These are phyloP conservation scores for Keiferia lycopersicella DNA, from an alignment of 2,888 invertebrate species.

Conservation along the genomic window DNA sequence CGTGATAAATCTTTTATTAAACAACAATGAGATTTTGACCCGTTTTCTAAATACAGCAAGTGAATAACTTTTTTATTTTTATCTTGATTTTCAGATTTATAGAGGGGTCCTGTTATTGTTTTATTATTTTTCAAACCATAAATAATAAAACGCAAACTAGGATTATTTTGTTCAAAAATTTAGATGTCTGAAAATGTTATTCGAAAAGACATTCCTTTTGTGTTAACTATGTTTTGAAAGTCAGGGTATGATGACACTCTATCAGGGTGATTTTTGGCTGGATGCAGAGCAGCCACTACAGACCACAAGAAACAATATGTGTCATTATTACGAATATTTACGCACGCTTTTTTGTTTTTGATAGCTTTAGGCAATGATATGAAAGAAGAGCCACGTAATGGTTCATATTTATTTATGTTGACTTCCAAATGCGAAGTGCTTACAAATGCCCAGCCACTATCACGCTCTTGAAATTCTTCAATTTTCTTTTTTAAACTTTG, in stretches of 20 bases:
- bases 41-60: conserved; percentile 20
- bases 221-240: neutral
- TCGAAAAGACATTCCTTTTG: neutral
- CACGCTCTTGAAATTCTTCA: no score
- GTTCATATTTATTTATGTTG: neutral
- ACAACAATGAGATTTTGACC: no score
- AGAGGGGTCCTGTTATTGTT: conserved; percentile 17
- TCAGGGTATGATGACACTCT: conserved; percentile 12
- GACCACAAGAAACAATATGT: conserved; percentile 18
- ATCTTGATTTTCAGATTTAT: neutral
- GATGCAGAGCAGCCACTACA: conserved; percentile 14
- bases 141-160: neutral
- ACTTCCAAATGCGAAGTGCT: neutral
- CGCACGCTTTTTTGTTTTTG: neutral
- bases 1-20: no score
- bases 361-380: neutral
- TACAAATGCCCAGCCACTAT: no score
- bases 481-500: no score
- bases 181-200: neutral
- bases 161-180: neutral
- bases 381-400: neutral
- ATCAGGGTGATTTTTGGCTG: neutral
- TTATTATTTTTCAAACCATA: conserved; percentile 15
- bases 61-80: neutral
- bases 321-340: conserved; percentile 17